Evolutionary conservation across 2,888 invertebrate genomes (phyloP).

Genomic region (Lamellibrachia satsuma): DNA sequence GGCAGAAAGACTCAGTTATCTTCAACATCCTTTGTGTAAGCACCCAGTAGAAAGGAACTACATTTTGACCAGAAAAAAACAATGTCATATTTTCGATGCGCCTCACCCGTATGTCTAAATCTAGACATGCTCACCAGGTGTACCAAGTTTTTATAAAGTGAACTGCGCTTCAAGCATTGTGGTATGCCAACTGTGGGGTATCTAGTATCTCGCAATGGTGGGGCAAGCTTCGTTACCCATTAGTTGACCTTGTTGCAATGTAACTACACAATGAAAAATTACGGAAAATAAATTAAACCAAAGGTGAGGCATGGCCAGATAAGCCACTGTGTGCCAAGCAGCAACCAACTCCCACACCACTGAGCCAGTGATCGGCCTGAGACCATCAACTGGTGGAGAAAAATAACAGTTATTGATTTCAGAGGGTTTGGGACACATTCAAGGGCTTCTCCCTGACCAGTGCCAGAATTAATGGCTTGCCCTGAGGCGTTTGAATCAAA

Average conservation of each 20-base stretch:
- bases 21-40: not conserved
- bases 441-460: not conserved
- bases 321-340: not conserved
- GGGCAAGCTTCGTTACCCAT: no score
- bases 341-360: not conserved
- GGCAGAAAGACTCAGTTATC: no score
- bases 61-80: not conserved
- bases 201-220: no score
- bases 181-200: no score
- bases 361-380: not conserved
- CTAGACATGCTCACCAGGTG: not conserved
- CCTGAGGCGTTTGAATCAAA: not conserved
- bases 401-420: not conserved
- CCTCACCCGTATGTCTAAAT: not conserved
- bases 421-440: not conserved
- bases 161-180: not conserved
- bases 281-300: no score
- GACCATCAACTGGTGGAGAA: not conserved
- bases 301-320: no score
- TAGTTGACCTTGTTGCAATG: no score
- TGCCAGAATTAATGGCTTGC: not conserved
- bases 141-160: not conserved
- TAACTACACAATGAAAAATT: no score
- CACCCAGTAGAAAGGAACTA: not conserved
- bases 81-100: no score